A percentile compares a stretch with the other conserved stretches of the same genome.
These are phyloP conservation scores for Calephelis nemesis DNA, from an alignment of 1,140 invertebrate species.

Conservation along the genomic window DNA sequence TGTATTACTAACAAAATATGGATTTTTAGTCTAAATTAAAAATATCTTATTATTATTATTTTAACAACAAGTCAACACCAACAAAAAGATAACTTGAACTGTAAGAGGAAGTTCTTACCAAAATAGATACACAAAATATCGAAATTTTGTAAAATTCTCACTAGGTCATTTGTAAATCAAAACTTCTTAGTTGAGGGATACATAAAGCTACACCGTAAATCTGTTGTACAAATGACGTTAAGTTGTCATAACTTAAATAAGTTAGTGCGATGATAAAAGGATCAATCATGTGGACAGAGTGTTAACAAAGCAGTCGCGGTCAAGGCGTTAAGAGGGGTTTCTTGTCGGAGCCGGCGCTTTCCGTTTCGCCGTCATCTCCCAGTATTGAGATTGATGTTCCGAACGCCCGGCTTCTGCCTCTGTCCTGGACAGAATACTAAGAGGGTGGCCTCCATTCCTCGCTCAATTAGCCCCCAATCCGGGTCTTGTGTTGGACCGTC, in stretches of 20 bases:
- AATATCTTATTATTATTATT: no score
- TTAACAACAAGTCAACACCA: no score
- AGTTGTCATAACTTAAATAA: slow-evolving; percentile 4
- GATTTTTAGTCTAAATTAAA: no score
- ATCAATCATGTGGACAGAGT: slow-evolving; percentile 63
- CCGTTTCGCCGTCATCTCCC: slow-evolving; percentile 61
- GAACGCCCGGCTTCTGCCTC: slow-evolving; percentile 44
- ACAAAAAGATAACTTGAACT: no score
- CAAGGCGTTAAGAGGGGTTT: slow-evolving; percentile 62
- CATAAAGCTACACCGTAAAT: no score
- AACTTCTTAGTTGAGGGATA: no score
- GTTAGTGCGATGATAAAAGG: slow-evolving; percentile 31
- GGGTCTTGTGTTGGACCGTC: slow-evolving; percentile 57
- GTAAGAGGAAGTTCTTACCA: no score
- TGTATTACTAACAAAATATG: no score
- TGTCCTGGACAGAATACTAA: slow-evolving; percentile 64
- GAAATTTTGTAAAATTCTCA: no score
- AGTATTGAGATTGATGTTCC: slow-evolving; percentile 74
- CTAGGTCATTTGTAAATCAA: no score
- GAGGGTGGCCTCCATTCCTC: slow-evolving; percentile 55
- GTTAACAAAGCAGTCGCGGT: slow-evolving; percentile 37
- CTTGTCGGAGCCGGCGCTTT: slow-evolving; percentile 59
- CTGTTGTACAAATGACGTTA: neutral
- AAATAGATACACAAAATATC: no score
- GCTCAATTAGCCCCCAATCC: slow-evolving; percentile 66